Evolutionary conservation across 2,113 vertebrate genomes (phyloP).

Genomic region (Miniopterus natalensis): DNA sequence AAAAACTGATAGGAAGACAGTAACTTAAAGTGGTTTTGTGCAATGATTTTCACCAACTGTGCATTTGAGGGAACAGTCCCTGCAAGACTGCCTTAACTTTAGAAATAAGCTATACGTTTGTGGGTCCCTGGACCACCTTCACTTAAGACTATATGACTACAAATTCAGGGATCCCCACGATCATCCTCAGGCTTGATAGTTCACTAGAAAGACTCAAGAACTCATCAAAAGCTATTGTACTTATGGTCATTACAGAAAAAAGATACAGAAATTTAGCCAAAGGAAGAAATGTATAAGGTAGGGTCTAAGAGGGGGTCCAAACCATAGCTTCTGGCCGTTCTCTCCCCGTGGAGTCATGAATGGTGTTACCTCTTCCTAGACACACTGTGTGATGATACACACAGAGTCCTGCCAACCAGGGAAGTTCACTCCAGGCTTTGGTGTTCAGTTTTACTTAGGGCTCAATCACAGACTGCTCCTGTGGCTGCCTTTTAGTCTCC

Average conservation of each 20-base stretch:
- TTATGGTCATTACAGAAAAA: background rate
- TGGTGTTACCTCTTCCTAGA: background rate
- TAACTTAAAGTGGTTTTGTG: background rate
- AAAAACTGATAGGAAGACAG: background rate
- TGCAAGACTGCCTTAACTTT: background rate
- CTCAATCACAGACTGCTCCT: background rate
- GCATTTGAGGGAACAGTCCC: background rate
- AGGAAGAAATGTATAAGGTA: background rate
- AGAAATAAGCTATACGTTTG: background rate
- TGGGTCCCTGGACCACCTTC: background rate
- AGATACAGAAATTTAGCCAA: background rate
- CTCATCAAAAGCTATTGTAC: background rate
- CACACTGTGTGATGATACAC: background rate
- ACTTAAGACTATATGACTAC: background rate
- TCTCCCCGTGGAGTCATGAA: background rate
- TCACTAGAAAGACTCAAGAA: background rate
- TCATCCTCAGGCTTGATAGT: background rate
- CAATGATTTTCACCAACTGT: background rate
- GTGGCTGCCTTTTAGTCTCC: background rate
- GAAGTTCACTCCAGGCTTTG: background rate
- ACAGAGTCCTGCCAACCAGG: background rate
- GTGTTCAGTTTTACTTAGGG: background rate
- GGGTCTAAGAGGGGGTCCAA: background rate
- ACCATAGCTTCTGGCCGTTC: background rate
- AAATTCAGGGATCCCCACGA: background rate